Conservation (phyloP, 2,888 invertebrate species). For the Acrocera orbiculus region DNA sequence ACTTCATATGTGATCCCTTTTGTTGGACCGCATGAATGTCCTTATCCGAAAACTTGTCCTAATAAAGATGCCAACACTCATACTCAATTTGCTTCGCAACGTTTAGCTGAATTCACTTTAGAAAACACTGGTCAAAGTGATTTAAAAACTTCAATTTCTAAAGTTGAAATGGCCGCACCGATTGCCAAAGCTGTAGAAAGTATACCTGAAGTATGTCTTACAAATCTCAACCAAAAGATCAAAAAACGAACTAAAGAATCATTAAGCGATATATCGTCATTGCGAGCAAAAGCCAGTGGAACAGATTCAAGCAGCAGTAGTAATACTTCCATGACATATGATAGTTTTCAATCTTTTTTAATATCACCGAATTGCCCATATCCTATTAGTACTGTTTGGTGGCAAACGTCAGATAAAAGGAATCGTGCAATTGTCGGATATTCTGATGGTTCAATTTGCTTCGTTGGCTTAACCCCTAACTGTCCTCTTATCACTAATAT, state of each 20-base stretch:
- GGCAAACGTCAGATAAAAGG: conserved; percentile 53
- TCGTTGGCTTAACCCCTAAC: conserved; percentile 31
- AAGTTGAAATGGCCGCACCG: conserved; percentile 7
- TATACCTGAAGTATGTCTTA: conserved; percentile 3
- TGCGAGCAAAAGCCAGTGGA: conserved; percentile 12
- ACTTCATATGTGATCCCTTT: conserved; percentile 32
- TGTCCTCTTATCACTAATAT: conserved; percentile 32
- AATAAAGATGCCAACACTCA: conserved; percentile 17
- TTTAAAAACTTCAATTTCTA: not conserved
- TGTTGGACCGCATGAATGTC: conserved; percentile 31
- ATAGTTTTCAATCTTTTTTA: conserved; percentile 26
- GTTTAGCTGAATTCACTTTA: conserved; percentile 4
- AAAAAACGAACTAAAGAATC: conserved; percentile 11
- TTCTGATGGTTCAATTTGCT: conserved; percentile 39
- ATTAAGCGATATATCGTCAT: not conserved
- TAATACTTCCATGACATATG: conserved; percentile 19
- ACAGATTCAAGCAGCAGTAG: not conserved
- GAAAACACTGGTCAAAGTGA: conserved; percentile 2
- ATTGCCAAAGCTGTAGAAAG: conserved; percentile 6
- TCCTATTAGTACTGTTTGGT: conserved; percentile 53
- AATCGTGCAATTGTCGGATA: conserved; percentile 54
- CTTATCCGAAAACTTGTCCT: conserved; percentile 29
- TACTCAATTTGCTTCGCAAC: conserved; percentile 4
- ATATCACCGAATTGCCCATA: conserved; percentile 30
- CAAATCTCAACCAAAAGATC: conserved; percentile 4